Evolutionary conservation across 1,140 invertebrate species (phyloP).

Genomic region (Drosophila kepulauana): DNA sequence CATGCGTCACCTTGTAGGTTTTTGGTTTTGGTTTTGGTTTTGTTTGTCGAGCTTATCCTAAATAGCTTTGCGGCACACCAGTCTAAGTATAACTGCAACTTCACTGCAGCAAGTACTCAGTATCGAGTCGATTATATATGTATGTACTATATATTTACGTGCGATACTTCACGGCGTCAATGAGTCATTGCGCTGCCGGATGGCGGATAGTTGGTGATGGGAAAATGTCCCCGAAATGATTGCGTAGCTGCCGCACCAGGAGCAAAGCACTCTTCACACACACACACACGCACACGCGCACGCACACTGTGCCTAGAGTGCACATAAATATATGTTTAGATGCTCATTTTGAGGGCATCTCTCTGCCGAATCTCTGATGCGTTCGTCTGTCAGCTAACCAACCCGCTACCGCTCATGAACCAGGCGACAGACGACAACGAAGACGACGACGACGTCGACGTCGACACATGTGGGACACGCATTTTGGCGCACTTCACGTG

Average conservation of each 20-base stretch:
- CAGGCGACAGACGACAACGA: constrained; percentile 11
- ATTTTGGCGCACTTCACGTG: constrained; percentile 47
- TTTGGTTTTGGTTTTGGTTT: constrained; percentile 27
- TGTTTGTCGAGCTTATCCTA: constrained; percentile 42
- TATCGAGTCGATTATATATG: constrained; percentile 4
- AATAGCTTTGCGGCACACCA: constrained; percentile 46
- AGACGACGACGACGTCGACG: not conserved
- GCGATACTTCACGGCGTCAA: constrained; percentile 18
- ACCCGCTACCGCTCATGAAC: constrained; percentile 2
- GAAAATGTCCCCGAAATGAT: constrained; percentile 43
- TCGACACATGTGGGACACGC: constrained; percentile 55
- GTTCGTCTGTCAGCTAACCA: constrained; percentile 22
- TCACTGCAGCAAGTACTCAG: constrained; percentile 32
- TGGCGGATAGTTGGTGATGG: constrained; percentile 15
- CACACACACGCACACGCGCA: not conserved
- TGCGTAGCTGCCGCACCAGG: constrained; percentile 31
- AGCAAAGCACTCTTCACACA: constrained; percentile 29
- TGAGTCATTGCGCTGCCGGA: constrained; percentile 43
- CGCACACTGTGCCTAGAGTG: not conserved
- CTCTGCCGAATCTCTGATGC: constrained; percentile 16
- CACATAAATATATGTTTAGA: constrained; percentile 11
- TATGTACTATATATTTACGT: constrained; percentile 12
- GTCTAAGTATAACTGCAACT: constrained; percentile 51
- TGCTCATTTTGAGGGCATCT: constrained; percentile 31
- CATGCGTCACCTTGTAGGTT: constrained; percentile 39